Base-by-base conservation (phyloP, 2,888 invertebrate species). In the Drosophila emarginata region DNA sequence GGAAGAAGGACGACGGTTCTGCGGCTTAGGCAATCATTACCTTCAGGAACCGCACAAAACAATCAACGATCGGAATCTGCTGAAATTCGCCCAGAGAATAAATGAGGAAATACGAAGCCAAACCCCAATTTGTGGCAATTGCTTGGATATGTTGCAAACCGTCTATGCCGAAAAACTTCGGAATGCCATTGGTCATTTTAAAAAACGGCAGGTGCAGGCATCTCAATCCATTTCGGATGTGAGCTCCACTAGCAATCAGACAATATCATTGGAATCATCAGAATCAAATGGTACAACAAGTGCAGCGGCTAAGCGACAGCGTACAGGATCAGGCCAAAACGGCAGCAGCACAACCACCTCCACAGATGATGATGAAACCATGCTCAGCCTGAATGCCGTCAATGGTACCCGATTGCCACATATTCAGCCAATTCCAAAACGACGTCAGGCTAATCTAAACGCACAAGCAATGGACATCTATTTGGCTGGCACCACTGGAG, bases 331-430 rank as follows among this genome's bases (percentile, higher is more conserved):
- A 39, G 23, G 12, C 12, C 51, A 11, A 1, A 6, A 1, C n/a
- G 2, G 6, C 21, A 7, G 6, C 26, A n/a, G 9, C 2, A 23
- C 40, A 32, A 32, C 32, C 7, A 18, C 4, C 18, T 3, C 0
- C 18, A 9, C 15, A 40, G 40, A 11, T 45, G 52, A 32, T 18
- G 32, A 23, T 2, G 72, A 63, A 7, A 63, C 77, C 5, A 72
- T 75, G 39, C 36, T 78, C 4, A 79, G 87, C 23, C 61, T 83
- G 4, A 88, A 89, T 67, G 85, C 85, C 0, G 68, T 81, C 0
- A 84, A 83, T 58, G 85, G 89, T 0, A 77, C 76, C 0, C 79
- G 88, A 0, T 39, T 89, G 3, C 88, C 89, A 0, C 70, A 72
- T 6, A 37, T 72, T 5, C 72, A 72, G 23, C 72, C 72, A 0